Evolutionary conservation across 2,888 invertebrate species (phyloP).

Genomic region (Rapana venosa): DNA sequence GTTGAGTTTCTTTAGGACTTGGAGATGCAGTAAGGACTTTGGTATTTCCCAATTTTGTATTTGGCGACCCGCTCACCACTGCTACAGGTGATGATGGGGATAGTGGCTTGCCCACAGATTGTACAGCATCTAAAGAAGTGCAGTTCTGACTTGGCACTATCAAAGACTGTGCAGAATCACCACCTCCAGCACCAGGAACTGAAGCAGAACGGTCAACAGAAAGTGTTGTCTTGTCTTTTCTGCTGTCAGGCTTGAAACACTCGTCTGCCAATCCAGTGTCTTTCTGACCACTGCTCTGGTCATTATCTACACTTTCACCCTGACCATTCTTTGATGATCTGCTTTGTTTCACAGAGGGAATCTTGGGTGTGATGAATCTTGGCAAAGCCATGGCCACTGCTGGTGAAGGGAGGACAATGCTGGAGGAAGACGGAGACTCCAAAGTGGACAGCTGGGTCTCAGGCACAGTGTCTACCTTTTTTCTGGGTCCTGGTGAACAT

Average conservation of each 20-base stretch:
- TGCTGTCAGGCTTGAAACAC: neutral
- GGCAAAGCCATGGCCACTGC: neutral
- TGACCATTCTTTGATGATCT: neutral
- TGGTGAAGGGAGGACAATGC: constrained; percentile 29
- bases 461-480: neutral
- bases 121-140: neutral
- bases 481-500: neutral
- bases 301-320: neutral
- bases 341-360: constrained; percentile 10
- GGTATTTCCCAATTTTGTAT: neutral
- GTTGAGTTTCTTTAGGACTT: neutral
- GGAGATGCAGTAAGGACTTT: neutral
- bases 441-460: neutral
- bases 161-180: neutral
- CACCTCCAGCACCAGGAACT: neutral
- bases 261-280: neutral
- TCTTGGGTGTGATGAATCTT: constrained; percentile 31
- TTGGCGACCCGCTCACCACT: neutral
- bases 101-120: neutral
- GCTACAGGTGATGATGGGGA: neutral
- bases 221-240: neutral
- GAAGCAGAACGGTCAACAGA: neutral
- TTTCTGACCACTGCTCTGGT: neutral
- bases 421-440: neutral
- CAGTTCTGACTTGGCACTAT: neutral